Conservation (phyloP, 2,113 vertebrate genomes). For the Poecile atricapillus region DNA sequence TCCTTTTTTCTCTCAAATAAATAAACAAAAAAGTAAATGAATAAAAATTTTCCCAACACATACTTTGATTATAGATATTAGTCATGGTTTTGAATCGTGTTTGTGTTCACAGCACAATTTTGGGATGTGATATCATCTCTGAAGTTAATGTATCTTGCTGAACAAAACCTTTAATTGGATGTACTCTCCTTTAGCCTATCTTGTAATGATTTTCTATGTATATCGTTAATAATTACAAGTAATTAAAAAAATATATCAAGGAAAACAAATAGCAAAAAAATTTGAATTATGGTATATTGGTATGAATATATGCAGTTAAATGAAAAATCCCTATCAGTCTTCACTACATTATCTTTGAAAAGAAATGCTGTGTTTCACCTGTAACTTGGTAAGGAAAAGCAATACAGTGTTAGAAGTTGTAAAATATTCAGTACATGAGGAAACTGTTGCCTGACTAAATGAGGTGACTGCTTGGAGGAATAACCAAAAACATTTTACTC, state of each 20-base stretch:
- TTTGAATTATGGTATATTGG: fast-evolving
- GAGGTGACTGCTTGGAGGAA: background rate
- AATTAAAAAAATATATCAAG: background rate
- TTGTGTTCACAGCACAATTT: background rate
- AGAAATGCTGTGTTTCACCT: background rate
- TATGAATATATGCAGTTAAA: background rate
- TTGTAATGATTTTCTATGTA: background rate
- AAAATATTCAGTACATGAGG: background rate
- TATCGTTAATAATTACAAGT: background rate
- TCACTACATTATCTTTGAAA: background rate
- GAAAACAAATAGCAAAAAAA: background rate
- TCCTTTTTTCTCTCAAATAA: background rate
- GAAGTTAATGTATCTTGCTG: background rate
- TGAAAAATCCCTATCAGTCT: background rate
- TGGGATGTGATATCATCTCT: background rate
- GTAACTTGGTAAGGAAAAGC: background rate
- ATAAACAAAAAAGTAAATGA: background rate
- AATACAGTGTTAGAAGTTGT: background rate
- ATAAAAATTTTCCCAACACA: background rate
- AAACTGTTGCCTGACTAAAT: background rate
- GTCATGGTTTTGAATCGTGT: background rate
- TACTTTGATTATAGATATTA: background rate
- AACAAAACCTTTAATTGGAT: background rate
- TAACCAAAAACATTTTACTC: background rate
- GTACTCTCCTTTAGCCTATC: background rate